Percentiles rank a stretch among this genome's conserved stretches.
These are phyloP conservation scores for Macrotrachela quadricornifera DNA, from an alignment of 1,140 invertebrate genomes.

Conservation along the genomic window DNA sequence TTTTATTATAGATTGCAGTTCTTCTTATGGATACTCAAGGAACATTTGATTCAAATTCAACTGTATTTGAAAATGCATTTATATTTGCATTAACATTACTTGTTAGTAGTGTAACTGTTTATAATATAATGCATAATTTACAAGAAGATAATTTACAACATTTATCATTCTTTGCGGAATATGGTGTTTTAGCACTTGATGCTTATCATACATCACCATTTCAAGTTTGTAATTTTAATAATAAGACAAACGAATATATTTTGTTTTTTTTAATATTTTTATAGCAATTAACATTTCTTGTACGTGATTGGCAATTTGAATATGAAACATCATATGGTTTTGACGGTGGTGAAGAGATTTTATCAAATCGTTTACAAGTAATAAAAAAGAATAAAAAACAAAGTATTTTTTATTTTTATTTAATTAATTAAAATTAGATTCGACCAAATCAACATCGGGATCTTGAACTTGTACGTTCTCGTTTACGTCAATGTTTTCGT, in stretches of 20 bases:
- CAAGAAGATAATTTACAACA: conserved; percentile 89
- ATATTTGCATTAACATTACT: conserved; percentile 85
- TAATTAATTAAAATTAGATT: background rate
- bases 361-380: conserved; percentile 62
- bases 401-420: background rate
- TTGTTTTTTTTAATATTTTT: conserved; percentile 9
- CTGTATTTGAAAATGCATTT: conserved; percentile 80
- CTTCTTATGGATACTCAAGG: conserved; percentile 89
- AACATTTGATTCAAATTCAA: conserved; percentile 83
- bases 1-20: conserved; percentile 42
- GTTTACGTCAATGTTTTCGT: conserved; percentile 79
- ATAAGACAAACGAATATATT: too few relatives aligned
- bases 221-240: background rate
- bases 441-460: conserved; percentile 62
- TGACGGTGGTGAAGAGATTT: conserved; percentile 59
- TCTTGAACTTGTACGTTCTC: conserved; percentile 67
- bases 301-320: conserved; percentile 93
- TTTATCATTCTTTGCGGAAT: conserved; percentile 37
- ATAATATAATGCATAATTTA: conserved; percentile 80
- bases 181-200: conserved; percentile 7
- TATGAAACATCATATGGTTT: conserved; percentile 83
- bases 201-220: conserved; percentile 3
- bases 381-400: background rate
- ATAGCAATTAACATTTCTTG: conserved; percentile 71
- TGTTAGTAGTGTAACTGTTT: conserved; percentile 85